These are phyloP conservation scores for Urocynchramus pylzowi DNA, from an alignment of 2,113 vertebrate genomes.

Conservation along the genomic window DNA sequence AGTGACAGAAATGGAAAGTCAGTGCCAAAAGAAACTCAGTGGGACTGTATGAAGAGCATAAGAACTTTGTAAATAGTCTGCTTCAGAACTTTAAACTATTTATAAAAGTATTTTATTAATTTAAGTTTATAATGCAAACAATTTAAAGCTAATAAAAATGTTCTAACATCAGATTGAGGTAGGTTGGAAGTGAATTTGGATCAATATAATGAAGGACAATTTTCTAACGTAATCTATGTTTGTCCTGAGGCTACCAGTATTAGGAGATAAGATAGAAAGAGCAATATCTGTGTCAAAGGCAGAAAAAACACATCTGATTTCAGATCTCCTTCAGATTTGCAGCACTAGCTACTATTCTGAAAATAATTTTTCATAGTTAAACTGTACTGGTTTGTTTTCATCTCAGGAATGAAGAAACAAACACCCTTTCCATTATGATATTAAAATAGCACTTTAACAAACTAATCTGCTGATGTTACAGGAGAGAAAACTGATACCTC, in stretches of 20 bases:
- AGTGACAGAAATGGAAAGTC: neutral
- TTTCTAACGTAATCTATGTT: slow-evolving; percentile 8
- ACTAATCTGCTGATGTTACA: neutral
- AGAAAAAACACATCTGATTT: slow-evolving; percentile 28
- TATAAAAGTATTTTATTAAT: neutral
- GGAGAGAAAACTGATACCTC: neutral
- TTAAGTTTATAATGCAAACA: neutral
- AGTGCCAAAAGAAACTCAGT: neutral
- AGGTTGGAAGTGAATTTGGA: neutral
- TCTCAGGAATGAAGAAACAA: neutral
- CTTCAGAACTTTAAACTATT: neutral
- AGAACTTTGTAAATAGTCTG: neutral
- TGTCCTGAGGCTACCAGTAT: slow-evolving; percentile 36
- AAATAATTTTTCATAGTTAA: neutral
- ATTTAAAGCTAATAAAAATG: slow-evolving; percentile 3
- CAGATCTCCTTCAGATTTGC: neutral
- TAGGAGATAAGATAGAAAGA: slow-evolving; percentile 44
- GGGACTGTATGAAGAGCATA: neutral
- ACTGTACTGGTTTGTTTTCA: neutral
- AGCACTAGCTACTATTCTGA: neutral
- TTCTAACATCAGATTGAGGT: neutral
- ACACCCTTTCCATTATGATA: neutral
- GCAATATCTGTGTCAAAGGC: slow-evolving; percentile 11
- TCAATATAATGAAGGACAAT: slow-evolving; percentile 47
- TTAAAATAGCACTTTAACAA: neutral